Base-by-base conservation (phyloP, 2,797 vertebrate genomes). In the Champsocephalus gunnari region DNA sequence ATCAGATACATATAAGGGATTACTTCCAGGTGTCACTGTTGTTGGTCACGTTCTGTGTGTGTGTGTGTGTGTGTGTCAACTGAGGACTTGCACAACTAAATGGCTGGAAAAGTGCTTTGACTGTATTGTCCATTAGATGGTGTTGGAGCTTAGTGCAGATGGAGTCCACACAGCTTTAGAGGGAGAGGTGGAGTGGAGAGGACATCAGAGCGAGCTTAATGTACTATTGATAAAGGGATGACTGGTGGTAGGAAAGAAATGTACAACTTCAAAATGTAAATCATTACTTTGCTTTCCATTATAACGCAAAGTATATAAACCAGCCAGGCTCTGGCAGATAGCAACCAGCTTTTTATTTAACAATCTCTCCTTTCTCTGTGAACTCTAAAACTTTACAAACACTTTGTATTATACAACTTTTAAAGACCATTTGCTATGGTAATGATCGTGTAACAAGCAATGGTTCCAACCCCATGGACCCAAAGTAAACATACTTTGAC, bases 101-200 rank as follows among this genome's bases (percentile, higher is more conserved):
- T 51, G 73, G 58, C 66, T 60, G 49, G 34, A 79, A 77, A 88
- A 71, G 71, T 47, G 47, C 48, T 64, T 73, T 67, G 56, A 60
- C 56, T 61, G 67, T 54, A 79, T 45, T 73, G 54, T 79, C 68
- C 62, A 83, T 85, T 81, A 82, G 19, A 59, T 53, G 49, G 50
- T 80, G 66, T 6, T 17, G 44, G 44, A 72, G 28, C 66, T 73
- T 48, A 67, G 54, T 14, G n/a, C 47, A 63, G 14, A 79, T 49
- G 21, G 66, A 73, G 62, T 13, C 49, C 58, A 66, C 12, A 21
- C 47, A 10, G 68, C 38, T 38, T 32, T 12, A 68, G 21, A 68
- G 48, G 24, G 51, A 3, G 17, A 62, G n/a, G 32, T 76, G 12
- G 19, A 61, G 1, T 41, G 28, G 19, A 63, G 48, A 41, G 51